These are phyloP conservation scores for Caranx melampygus DNA, from an alignment of 2,113 vertebrate genomes.

Conservation along the genomic window DNA sequence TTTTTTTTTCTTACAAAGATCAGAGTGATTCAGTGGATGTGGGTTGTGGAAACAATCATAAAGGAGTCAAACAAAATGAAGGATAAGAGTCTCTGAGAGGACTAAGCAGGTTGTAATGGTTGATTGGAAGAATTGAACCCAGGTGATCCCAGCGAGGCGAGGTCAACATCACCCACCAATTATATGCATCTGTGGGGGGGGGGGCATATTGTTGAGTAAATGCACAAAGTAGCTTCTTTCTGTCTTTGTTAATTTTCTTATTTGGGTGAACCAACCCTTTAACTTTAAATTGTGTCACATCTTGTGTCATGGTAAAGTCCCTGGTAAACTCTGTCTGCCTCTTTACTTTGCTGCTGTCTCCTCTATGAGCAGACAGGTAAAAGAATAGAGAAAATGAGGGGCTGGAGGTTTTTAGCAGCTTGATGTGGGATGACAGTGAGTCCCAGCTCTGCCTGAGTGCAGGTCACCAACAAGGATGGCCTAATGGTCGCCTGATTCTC, in stretches of 20 bases:
- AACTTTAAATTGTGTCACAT: not conserved
- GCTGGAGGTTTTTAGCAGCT: slow-evolving; percentile 48
- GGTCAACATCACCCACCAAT: not conserved
- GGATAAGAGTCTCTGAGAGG: not conserved
- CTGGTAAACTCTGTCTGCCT: not conserved
- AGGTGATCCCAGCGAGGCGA: not conserved
- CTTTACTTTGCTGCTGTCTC: slow-evolving; percentile 1
- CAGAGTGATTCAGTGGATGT: no score
- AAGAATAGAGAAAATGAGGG: slow-evolving; percentile 43
- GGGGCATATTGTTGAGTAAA: not conserved
- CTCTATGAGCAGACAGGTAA: slow-evolving; percentile 9
- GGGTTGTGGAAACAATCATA: not conserved
- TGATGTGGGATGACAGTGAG: slow-evolving; percentile 64
- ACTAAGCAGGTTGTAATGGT: not conserved
- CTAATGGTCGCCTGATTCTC: slow-evolving; percentile 59
- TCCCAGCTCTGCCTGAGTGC: slow-evolving; percentile 56
- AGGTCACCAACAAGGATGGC: slow-evolving; percentile 58
- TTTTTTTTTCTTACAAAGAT: no score
- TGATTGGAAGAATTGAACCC: not conserved
- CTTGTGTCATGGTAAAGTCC: not conserved
- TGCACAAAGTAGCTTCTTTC: not conserved
- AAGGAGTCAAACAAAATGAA: not conserved
- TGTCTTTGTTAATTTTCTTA: not conserved
- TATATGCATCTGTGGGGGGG: not conserved
- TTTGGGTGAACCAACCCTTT: not conserved